These are phyloP conservation scores for Astropecten irregularis DNA, from an alignment of 53 echinoderm and acorn worm genomes.

Conservation along the genomic window DNA sequence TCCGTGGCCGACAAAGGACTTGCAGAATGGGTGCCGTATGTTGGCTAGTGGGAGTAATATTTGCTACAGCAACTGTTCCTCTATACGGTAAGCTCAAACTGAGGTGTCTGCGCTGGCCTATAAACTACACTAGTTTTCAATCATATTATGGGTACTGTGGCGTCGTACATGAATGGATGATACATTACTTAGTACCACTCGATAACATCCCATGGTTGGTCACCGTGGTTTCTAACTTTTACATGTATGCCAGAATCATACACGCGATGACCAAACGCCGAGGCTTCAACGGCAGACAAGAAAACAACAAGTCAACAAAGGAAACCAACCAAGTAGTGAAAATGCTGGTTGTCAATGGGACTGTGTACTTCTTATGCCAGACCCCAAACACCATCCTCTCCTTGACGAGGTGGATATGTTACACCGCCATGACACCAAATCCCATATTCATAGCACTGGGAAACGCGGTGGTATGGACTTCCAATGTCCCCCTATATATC, in stretches of 20 bases:
- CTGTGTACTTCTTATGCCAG: constrained; percentile 71
- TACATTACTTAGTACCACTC: constrained; percentile 30
- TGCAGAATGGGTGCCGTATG: constrained; percentile 35
- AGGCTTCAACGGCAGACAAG: constrained; percentile 11
- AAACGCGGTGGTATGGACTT: not conserved
- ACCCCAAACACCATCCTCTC: constrained; percentile 42
- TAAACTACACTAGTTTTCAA: constrained; percentile 41
- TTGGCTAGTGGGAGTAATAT: constrained; percentile 49
- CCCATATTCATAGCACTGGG: not conserved
- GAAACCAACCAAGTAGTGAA: constrained; percentile 82
- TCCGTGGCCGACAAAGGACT: constrained; percentile 38
- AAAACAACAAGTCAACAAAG: no score
- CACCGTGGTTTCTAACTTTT: constrained; percentile 54
- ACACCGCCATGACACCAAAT: not conserved
- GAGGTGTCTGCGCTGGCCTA: constrained; percentile 63
- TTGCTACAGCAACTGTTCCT: not conserved
- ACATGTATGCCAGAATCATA: constrained; percentile 68
- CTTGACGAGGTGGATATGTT: not conserved
- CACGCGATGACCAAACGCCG: constrained; percentile 36
- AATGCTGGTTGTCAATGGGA: constrained; percentile 75
- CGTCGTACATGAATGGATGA: not conserved
- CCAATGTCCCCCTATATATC: not conserved
- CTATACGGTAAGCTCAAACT: not conserved
- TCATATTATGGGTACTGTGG: constrained; percentile 31
- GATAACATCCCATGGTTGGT: constrained; percentile 68